Evolutionary conservation across 92 coral and sea anemone species (phyloP).

Genomic region (Umimayanthus kanabou): DNA sequence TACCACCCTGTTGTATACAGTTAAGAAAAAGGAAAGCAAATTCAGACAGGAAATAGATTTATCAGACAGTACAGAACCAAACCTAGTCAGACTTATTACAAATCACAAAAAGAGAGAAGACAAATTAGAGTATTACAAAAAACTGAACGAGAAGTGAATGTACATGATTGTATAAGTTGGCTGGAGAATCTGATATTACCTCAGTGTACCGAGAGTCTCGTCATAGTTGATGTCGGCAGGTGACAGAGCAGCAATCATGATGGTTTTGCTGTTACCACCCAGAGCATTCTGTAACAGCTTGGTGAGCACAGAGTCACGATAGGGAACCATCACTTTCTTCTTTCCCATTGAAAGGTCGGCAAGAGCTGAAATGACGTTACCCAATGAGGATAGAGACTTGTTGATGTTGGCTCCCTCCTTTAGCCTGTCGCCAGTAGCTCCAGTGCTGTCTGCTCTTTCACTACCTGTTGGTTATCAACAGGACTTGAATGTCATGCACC

Average conservation of each 20-base stretch:
- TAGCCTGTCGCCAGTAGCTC: constrained; percentile 97
- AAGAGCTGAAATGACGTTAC: constrained; percentile 96
- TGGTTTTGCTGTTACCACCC: constrained; percentile 99
- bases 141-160: too few relatives aligned
- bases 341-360: constrained; percentile 99
- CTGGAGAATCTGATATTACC: constrained; percentile 48
- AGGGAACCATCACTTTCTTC: constrained; percentile 97
- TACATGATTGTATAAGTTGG: neutral
- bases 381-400: constrained; percentile 94
- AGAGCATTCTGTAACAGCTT: constrained; percentile 96
- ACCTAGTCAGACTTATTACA: too few relatives aligned
- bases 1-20: too few relatives aligned
- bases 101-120: too few relatives aligned
- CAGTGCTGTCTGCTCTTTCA: constrained; percentile 99
- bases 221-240: constrained; percentile 99
- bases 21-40: too few relatives aligned
- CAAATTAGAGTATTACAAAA: too few relatives aligned
- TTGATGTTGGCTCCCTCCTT: constrained; percentile 99
- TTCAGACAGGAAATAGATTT: too few relatives aligned
- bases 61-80: too few relatives aligned
- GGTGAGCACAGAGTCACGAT: constrained; percentile 96
- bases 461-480: constrained; percentile 65
- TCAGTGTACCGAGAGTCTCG: constrained; percentile 92
- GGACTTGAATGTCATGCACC: too few relatives aligned
- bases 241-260: constrained; percentile 98